Conservation (phyloP, 2,888 invertebrate genomes). For the Frankliniella fusca region DNA sequence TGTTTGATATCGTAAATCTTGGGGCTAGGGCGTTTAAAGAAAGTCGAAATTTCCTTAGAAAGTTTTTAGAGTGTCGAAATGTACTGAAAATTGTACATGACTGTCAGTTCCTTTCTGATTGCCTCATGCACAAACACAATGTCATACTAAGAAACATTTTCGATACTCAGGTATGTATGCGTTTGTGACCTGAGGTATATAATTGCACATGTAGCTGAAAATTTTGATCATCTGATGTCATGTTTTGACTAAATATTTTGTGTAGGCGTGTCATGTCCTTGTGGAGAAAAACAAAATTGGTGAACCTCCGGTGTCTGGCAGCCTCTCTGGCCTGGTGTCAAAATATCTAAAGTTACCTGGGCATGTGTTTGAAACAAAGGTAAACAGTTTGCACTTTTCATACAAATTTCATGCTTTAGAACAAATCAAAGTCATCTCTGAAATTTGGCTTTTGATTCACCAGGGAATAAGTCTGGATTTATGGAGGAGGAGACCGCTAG, state of each 20-base stretch:
- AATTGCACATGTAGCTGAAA: background rate
- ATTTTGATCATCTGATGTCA: background rate
- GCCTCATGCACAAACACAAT: background rate
- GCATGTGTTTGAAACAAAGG: background rate
- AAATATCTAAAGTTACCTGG: background rate
- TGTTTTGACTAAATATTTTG: background rate
- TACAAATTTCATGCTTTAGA: background rate
- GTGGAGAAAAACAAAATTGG: background rate
- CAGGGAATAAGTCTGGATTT: no score
- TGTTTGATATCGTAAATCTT: background rate
- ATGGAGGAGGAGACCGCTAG: background rate
- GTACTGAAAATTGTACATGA: background rate
- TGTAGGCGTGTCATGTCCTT: background rate
- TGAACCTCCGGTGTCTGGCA: background rate
- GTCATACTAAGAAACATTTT: background rate
- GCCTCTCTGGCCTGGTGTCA: background rate
- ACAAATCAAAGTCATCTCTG: no score
- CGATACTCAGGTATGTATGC: background rate
- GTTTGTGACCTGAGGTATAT: background rate
- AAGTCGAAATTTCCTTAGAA: background rate
- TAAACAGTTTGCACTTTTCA: background rate
- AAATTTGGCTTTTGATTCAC: no score
- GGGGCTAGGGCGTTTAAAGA: background rate
- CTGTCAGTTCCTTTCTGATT: background rate
- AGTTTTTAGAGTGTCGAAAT: background rate